Conservation (phyloP, 2,113 vertebrate species). For the Psilopogon haemacephalus region DNA sequence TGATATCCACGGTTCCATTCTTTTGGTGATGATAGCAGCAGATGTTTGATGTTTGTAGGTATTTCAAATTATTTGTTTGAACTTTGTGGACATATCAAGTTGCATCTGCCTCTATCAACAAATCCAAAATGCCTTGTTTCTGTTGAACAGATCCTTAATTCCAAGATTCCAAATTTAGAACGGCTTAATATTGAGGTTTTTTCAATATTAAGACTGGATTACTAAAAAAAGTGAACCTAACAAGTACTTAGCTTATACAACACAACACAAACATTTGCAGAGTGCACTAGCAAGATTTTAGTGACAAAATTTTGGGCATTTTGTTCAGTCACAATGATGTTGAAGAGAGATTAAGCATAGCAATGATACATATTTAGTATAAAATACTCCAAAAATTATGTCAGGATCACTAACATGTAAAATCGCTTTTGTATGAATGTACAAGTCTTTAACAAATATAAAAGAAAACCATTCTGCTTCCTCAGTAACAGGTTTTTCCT, state of each 20-base stretch:
- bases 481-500: not conserved
- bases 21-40: not conserved
- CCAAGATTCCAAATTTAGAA: conserved; percentile 6
- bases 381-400: not conserved
- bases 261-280: not conserved
- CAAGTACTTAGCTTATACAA: not conserved
- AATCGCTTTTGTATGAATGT: not conserved
- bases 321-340: not conserved
- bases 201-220: not conserved
- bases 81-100: not conserved
- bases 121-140: not conserved
- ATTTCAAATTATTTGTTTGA: conserved; percentile 22
- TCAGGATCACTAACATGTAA: not conserved
- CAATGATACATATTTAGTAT: not conserved
- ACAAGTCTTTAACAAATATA: not conserved
- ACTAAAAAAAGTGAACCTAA: not conserved
- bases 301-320: not conserved
- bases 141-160: not conserved
- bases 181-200: not conserved
- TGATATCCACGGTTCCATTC: conserved; percentile 13
- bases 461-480: not conserved
- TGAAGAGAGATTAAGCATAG: not conserved
- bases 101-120: conserved; percentile 31
- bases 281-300: not conserved
- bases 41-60: conserved; percentile 14